These are phyloP conservation scores for Drosophila putrida DNA, from an alignment of 2,888 invertebrate genomes.

Conservation along the genomic window DNA sequence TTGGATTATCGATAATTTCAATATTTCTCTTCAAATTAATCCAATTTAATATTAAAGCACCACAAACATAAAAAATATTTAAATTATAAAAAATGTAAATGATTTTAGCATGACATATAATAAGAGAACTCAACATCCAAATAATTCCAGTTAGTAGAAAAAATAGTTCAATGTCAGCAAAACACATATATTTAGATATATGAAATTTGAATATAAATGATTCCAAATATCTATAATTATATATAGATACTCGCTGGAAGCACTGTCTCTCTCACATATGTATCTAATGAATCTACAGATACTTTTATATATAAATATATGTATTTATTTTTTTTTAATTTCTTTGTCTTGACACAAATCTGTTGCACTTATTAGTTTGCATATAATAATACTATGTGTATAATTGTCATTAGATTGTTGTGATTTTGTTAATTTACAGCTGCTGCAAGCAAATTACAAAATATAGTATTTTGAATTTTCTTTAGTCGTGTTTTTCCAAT, in stretches of 20 bases:
- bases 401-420: slow-evolving; percentile 29
- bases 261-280: not conserved
- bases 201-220: not conserved
- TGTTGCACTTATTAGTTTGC: slow-evolving; percentile 42
- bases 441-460: slow-evolving; percentile 58
- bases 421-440: slow-evolving; percentile 36
- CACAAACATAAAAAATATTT: not conserved
- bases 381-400: slow-evolving; percentile 19
- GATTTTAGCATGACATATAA: not conserved
- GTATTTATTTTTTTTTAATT: not conserved
- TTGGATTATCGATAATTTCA: slow-evolving; percentile 3
- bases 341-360: slow-evolving; percentile 45
- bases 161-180: slow-evolving; percentile 48
- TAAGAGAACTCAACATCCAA: slow-evolving; percentile 10
- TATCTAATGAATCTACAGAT: not conserved
- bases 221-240: slow-evolving; percentile 2
- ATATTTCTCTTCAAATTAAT: slow-evolving; percentile 3
- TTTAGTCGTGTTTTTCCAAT: slow-evolving; percentile 51
- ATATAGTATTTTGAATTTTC: slow-evolving; percentile 37
- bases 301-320: slow-evolving; percentile 3
- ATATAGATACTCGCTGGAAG: slow-evolving; percentile 37
- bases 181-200: slow-evolving; percentile 9
- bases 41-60: slow-evolving; percentile 3
- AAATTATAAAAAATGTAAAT: too few species aligned
- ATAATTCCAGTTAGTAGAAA: slow-evolving; percentile 19